Base-by-base conservation (phyloP, 2,888 invertebrate genomes). In the Caenorhabditis macrosperma region DNA sequence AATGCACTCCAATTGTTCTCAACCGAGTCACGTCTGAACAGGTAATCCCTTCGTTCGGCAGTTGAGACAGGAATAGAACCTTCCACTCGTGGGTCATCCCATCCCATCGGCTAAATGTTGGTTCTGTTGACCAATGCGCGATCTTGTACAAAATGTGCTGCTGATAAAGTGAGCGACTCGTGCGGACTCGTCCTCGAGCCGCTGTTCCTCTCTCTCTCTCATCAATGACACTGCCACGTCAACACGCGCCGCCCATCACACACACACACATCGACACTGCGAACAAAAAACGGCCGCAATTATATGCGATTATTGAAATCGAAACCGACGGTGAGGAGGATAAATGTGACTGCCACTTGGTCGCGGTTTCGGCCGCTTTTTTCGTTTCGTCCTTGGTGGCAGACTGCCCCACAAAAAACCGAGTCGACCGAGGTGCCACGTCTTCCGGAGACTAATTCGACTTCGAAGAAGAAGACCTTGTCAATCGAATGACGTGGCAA, bases 221-320 rank as follows among this genome's bases (percentile, higher is more conserved):
- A 33, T 44, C 26, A 15, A n/a, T 28, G 28, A 20, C n/a, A 35
- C 26, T 64, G 64, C 64, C 66, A 66, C 57, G 67, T 57, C 67
- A 68, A 26, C 48, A 24, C 10, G 33, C 67, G 17, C 15, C 15
- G 38, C 50, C 52, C 71, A 54, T 33, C 54, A 48, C 55, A 35
- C 59, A 41, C 59, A 60, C 17, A 30, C 24, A 17, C 46, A n/a
- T 6, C 20, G 50, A 50, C 15, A 50, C 15, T 12, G 24, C 20
- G 50, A 17, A 20, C 20, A 72, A 72, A 72, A 72, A 41, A 48
- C 44, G 26, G 44, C 55, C 72, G 72, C 72, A 72, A 72, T 72
- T 72, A 72, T 72, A 72, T 28, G 57, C 72, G 72, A 72, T 72
- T 72, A 72, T 72, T 72, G 72, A 72, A 72, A 72, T 72, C 72